These are phyloP conservation scores for Cavia aperea DNA, from an alignment of 2,113 vertebrate species.

Conservation along the genomic window DNA sequence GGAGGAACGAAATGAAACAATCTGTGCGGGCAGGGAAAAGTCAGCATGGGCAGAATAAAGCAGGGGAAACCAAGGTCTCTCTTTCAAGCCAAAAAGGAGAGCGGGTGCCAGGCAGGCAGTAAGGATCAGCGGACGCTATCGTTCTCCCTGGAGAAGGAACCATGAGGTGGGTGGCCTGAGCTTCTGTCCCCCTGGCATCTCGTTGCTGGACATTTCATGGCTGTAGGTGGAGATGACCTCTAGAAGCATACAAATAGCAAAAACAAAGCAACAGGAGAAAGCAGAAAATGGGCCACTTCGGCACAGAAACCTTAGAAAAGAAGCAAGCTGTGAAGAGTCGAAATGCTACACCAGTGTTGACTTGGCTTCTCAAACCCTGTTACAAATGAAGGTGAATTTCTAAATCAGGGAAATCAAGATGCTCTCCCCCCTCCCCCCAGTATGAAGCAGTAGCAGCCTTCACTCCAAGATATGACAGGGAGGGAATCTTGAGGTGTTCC, in stretches of 20 bases:
- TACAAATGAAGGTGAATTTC: neutral
- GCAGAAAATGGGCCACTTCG: neutral
- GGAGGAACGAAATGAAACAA: neutral
- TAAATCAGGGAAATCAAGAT: neutral
- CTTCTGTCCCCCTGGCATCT: neutral
- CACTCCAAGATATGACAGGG: constrained; percentile 54
- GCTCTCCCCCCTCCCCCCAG: neutral
- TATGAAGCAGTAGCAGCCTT: constrained; percentile 54
- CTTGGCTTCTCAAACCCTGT: neutral
- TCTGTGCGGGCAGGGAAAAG: neutral
- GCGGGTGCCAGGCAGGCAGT: neutral
- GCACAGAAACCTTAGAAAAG: constrained; percentile 29
- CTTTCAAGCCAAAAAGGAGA: neutral
- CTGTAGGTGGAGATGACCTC: neutral
- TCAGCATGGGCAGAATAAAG: neutral
- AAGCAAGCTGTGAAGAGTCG: neutral
- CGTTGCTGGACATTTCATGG: neutral
- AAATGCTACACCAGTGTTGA: neutral
- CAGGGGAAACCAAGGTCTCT: neutral
- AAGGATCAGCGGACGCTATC: rapidly evolving
- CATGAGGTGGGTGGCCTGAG: neutral
- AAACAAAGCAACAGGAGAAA: neutral
- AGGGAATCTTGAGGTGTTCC: neutral
- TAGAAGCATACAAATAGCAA: neutral
- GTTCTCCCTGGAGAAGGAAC: neutral